phyloP scores from a whole-genome alignment of 2,113 vertebrate species.

The Calcarius ornatus region DNA sequence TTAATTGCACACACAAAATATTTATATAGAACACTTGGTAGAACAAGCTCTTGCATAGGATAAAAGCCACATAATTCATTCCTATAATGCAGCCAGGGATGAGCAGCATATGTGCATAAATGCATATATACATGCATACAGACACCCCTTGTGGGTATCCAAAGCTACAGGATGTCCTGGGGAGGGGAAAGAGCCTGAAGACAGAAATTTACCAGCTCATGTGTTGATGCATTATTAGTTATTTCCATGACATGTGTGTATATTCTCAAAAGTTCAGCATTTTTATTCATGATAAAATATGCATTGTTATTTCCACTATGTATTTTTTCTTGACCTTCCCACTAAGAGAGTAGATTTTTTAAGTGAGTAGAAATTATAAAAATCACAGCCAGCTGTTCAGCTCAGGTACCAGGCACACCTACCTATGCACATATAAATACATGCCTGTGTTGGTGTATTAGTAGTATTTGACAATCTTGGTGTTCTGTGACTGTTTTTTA shows the following conservation, averaged over 20 bases:
- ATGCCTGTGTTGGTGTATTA: neutral
- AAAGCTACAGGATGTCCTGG: neutral
- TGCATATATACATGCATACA: neutral
- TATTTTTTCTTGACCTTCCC: neutral
- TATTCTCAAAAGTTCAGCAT: neutral
- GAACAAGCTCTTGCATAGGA: slow-evolving; percentile 28
- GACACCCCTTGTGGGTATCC: neutral
- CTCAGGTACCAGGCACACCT: neutral
- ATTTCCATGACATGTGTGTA: neutral
- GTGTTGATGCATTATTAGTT: neutral
- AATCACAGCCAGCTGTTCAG: neutral
- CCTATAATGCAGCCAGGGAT: neutral
- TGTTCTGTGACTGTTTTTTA: neutral
- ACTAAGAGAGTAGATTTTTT: neutral
- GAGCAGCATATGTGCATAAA: neutral
- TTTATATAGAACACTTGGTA: neutral
- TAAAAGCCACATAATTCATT: slow-evolving; percentile 24
- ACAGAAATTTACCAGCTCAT: neutral
- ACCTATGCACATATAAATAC: neutral
- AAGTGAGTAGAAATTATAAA: neutral
- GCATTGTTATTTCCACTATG: neutral
- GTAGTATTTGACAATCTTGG: neutral
- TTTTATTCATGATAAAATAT: neutral
- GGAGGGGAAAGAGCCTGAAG: neutral
- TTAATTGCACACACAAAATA: slow-evolving; percentile 33